Conservation (phyloP, 2,113 vertebrate genomes). For the Semicossyphus pulcher region DNA sequence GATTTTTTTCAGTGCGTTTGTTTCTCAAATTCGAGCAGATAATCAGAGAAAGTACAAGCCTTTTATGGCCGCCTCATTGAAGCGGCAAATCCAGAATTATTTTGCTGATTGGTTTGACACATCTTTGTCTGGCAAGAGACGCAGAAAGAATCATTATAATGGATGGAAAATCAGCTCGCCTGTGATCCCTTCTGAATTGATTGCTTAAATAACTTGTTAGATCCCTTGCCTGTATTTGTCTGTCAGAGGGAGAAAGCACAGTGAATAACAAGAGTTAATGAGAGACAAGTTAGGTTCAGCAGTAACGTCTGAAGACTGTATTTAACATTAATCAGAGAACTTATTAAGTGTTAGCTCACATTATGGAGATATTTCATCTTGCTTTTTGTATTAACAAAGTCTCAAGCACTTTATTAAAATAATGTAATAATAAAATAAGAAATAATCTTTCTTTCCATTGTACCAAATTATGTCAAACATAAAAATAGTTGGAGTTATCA, state of each 20-base stretch:
- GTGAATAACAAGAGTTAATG: slow-evolving; percentile 9
- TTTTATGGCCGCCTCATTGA: neutral
- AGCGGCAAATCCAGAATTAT: neutral
- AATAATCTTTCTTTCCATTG: too few relatives aligned
- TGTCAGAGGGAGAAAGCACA: slow-evolving; percentile 4
- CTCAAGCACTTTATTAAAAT: too few relatives aligned
- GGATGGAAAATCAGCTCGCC: neutral
- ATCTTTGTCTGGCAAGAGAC: neutral
- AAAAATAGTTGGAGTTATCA: too few relatives aligned
- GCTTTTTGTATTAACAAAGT: too few relatives aligned
- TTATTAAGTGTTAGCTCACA: too few relatives aligned
- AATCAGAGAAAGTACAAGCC: neutral
- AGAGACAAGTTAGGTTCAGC: neutral
- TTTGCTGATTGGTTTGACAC: neutral
- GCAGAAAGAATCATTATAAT: neutral
- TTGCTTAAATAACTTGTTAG: slow-evolving; percentile 14
- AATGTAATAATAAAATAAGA: too few relatives aligned
- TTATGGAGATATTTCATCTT: neutral
- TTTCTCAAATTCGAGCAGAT: neutral
- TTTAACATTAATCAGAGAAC: neutral
- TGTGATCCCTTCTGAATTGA: slow-evolving; percentile 19
- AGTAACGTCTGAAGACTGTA: neutral
- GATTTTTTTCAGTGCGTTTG: neutral
- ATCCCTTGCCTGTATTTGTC: neutral
- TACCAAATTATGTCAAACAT: too few relatives aligned